These are phyloP conservation scores for Galeruca laticollis DNA, from an alignment of 2,888 invertebrate genomes.

Conservation along the genomic window DNA sequence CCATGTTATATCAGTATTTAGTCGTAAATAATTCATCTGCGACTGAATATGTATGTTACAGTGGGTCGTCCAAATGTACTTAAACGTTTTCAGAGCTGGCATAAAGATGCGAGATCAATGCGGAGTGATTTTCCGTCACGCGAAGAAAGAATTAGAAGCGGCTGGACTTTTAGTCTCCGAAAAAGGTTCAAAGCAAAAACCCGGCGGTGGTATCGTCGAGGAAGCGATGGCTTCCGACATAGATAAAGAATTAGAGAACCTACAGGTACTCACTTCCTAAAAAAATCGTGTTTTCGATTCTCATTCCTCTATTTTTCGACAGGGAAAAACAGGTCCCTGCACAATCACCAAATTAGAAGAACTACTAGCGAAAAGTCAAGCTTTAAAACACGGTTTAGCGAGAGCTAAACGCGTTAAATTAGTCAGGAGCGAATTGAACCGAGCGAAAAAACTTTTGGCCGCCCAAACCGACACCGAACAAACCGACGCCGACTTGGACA, in stretches of 20 bases:
- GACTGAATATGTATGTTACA: no score
- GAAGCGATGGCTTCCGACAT: conserved; percentile 70
- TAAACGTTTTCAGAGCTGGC: conserved; percentile 35
- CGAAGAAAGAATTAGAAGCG: conserved; percentile 78
- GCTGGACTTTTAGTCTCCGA: conserved; percentile 70
- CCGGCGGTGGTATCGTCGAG: conserved; percentile 54
- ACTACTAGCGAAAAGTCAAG: conserved; percentile 73
- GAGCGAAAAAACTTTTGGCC: conserved; percentile 66
- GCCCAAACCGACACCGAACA: conserved; percentile 48
- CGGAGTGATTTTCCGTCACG: conserved; percentile 81
- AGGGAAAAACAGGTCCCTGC: conserved; percentile 63
- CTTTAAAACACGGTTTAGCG: conserved; percentile 71
- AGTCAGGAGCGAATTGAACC: conserved; percentile 71
- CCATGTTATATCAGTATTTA: no score
- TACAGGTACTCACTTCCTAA: conserved; percentile 56
- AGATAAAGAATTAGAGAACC: conserved; percentile 69
- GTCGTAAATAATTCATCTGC: no score
- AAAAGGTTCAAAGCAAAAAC: conserved; percentile 59
- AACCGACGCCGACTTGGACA: conserved; percentile 55
- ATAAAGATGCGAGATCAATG: conserved; percentile 88
- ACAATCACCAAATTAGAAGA: conserved; percentile 71
- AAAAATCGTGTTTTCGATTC: background rate
- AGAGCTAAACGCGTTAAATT: conserved; percentile 72
- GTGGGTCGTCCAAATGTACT: no score
- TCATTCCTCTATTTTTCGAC: conserved; percentile 9